A percentile compares a stretch with the other conserved stretches of the same genome.
Evolutionary conservation across 2,888 invertebrate species (phyloP).

Genomic region (Acanthosepion esculentum): DNA sequence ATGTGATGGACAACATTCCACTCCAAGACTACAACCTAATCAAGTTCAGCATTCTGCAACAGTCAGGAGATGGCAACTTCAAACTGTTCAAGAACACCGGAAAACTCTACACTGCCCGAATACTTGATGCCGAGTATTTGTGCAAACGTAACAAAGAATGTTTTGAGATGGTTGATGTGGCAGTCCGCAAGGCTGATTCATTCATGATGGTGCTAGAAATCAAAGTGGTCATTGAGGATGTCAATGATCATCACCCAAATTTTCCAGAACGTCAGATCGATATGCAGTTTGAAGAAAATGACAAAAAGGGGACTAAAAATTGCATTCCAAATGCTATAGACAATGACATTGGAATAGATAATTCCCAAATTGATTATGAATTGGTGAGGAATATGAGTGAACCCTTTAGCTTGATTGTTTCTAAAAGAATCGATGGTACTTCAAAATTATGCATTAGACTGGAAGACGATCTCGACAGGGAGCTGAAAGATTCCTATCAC

Average conservation of each 20-base stretch:
- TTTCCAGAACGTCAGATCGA: constrained; percentile 55
- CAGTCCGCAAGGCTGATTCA: constrained; percentile 51
- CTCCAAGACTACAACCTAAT: neutral
- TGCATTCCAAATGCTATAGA: constrained; percentile 60
- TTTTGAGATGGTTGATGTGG: neutral
- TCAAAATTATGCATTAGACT: constrained; percentile 64
- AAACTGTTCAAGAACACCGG: neutral
- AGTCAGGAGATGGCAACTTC: constrained; percentile 2
- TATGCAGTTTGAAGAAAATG: constrained; percentile 59
- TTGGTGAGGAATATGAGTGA: constrained; percentile 55
- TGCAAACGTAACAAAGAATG: neutral
- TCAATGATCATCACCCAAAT: constrained; percentile 64
- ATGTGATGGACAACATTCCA: constrained; percentile 33
- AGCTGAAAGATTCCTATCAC: constrained; percentile 59
- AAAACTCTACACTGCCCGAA: constrained; percentile 4
- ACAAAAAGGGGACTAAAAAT: constrained; percentile 54
- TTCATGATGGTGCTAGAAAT: constrained; percentile 58
- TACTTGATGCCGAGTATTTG: constrained; percentile 6
- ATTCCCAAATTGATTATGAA: constrained; percentile 58
- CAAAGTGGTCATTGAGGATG: constrained; percentile 60
- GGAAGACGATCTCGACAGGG: constrained; percentile 62
- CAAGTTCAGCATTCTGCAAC: neutral
- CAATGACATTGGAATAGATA: constrained; percentile 58
- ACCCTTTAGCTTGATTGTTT: constrained; percentile 56
- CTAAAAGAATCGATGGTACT: constrained; percentile 54